phyloP scores from a whole-genome alignment of 2,797 vertebrate genomes.

The Catamblyrhynchus diadema region DNA sequence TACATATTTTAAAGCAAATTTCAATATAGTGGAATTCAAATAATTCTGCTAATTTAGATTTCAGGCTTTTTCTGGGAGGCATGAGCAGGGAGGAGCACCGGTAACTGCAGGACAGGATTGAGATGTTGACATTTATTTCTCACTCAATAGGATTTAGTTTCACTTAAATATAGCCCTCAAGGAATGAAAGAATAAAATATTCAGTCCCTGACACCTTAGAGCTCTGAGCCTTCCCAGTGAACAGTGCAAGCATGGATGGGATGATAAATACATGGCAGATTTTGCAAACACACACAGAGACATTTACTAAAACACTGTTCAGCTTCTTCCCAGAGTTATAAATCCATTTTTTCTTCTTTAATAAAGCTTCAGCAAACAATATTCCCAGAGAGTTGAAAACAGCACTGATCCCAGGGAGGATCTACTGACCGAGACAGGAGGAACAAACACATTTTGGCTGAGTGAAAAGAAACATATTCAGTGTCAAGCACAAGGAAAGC shows the following conservation, averaged over 20 bases:
- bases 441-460: neutral
- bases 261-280: neutral
- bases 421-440: neutral
- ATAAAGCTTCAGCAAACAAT: neutral
- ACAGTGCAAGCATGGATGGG: neutral
- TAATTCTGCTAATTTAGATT: neutral
- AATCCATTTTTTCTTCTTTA: neutral
- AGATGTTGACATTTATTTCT: neutral
- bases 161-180: neutral
- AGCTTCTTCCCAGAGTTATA: neutral
- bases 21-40: neutral
- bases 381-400: neutral
- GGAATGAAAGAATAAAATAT: neutral
- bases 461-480: neutral
- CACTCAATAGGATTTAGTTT: neutral
- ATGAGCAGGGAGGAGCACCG: neutral
- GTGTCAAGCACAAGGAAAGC: neutral
- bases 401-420: neutral
- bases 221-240: neutral
- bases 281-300: neutral
- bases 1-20: neutral
- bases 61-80: neutral
- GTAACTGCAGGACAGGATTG: neutral
- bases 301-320: neutral
- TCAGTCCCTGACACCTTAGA: neutral